Conservation (phyloP, 35 echinoderm and acorn worm species). For the Apostichopus californicus region DNA sequence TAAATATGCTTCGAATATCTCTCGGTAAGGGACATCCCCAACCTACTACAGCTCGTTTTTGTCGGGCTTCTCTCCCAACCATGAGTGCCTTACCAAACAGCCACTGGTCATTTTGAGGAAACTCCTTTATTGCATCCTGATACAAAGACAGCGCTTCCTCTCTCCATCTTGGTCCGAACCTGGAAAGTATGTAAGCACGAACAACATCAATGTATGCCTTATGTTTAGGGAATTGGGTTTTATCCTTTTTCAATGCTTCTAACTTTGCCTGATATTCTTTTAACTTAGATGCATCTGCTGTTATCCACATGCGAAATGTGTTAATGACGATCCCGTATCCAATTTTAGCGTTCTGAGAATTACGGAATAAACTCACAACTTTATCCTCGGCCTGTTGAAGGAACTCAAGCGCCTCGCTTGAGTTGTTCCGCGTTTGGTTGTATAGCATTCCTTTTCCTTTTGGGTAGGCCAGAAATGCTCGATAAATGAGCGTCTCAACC, state of each 20-base stretch:
- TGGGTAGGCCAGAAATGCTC: constrained; percentile 24
- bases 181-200: constrained; percentile 16
- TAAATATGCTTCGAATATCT: neutral
- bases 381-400: neutral
- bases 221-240: neutral
- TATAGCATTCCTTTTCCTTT: constrained; percentile 10
- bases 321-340: constrained; percentile 14
- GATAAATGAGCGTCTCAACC: neutral
- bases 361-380: neutral
- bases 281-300: neutral
- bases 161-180: constrained; percentile 12
- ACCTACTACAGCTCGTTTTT: neutral
- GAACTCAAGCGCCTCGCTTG: neutral
- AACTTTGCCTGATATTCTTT: neutral
- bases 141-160: neutral
- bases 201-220: neutral
- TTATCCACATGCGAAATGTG: constrained; percentile 16
- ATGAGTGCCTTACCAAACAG: constrained; percentile 11
- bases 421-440: neutral
- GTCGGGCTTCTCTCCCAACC: constrained; percentile 7
- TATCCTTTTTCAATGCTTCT: neutral
- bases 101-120: neutral
- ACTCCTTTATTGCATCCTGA: neutral
- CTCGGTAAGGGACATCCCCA: neutral
- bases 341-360: neutral